These are phyloP conservation scores for Mus pahari DNA, from an alignment of 2,113 vertebrate genomes.

Conservation along the genomic window DNA sequence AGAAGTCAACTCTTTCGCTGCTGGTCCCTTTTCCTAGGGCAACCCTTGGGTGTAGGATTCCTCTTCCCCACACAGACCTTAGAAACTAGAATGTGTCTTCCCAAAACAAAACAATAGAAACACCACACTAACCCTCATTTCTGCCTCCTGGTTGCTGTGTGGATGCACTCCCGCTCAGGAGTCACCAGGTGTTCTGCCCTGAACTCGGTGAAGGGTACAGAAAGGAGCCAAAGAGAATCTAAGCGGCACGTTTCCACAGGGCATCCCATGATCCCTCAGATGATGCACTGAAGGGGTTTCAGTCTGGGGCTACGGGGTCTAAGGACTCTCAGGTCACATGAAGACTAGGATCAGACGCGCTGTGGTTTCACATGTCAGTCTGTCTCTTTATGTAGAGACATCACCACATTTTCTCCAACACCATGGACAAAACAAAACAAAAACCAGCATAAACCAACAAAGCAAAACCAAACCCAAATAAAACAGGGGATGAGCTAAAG, in stretches of 20 bases:
- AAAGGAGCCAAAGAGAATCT: neutral
- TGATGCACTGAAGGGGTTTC: neutral
- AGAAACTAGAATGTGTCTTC: neutral
- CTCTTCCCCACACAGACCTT: neutral
- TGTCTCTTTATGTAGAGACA: too few relatives aligned
- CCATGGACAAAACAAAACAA: neutral
- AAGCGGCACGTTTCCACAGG: neutral
- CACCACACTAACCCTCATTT: neutral
- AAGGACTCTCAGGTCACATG: neutral
- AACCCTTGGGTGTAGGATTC: neutral
- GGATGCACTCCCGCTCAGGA: neutral
- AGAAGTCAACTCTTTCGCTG: too few relatives aligned
- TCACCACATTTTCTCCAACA: neutral
- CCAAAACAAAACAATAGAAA: neutral
- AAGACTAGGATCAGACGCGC: neutral
- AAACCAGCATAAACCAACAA: neutral
- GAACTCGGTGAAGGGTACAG: too few relatives aligned
- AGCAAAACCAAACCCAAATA: too few relatives aligned
- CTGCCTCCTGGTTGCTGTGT: neutral
- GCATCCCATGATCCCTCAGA: neutral
- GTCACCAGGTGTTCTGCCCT: neutral
- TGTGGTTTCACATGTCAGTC: neutral
- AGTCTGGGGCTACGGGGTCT: neutral
- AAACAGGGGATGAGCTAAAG: constrained; percentile 48
- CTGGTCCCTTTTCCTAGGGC: too few relatives aligned